Evolutionary conservation across 2,113 vertebrate genomes (phyloP).

Genomic region (Actenoides hombroni): DNA sequence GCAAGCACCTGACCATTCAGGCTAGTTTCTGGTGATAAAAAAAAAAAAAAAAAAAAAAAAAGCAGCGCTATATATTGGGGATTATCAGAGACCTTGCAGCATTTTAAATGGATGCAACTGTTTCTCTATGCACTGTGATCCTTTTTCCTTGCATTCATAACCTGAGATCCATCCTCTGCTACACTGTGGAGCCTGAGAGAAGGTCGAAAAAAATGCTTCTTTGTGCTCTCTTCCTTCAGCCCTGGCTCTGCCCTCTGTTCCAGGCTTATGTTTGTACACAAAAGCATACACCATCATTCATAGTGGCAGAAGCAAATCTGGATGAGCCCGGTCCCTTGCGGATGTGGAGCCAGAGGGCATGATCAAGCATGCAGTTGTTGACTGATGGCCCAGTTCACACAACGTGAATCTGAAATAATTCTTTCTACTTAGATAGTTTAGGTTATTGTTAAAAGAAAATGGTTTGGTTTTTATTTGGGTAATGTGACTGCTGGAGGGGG

Average conservation of each 20-base stretch:
- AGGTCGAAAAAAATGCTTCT: not conserved
- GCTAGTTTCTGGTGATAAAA: not conserved
- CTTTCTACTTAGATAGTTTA: not conserved
- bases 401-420: not conserved
- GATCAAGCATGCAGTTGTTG: conserved; percentile 38
- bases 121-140: not conserved
- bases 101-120: not conserved
- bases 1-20: not conserved
- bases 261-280: conserved; percentile 23
- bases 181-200: not conserved
- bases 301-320: not conserved
- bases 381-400: not conserved
- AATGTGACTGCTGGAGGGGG: conserved; percentile 5
- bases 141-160: not conserved
- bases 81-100: not conserved
- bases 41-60: not conserved
- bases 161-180: not conserved
- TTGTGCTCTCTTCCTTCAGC: not conserved
- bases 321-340: not conserved
- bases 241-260: not conserved
- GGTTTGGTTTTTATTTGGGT: not conserved
- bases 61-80: not conserved
- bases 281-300: not conserved
- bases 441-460: conserved; percentile 28
- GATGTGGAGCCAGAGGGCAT: conserved; percentile 32